Conservation (phyloP, 2,888 invertebrate species). For the Cephus sareptanus region DNA sequence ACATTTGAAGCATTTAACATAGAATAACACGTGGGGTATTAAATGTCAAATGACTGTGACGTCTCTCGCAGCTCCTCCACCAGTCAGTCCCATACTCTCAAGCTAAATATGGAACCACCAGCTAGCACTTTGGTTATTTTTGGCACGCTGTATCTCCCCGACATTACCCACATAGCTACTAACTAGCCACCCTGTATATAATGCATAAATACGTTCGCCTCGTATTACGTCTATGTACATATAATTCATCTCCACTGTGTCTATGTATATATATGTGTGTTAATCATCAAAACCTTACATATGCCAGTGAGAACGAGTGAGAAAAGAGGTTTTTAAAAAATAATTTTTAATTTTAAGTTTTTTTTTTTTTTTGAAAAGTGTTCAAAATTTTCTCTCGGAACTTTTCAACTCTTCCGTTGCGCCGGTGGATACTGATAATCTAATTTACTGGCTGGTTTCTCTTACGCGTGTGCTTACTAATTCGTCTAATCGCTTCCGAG, state of each 20-base stretch:
- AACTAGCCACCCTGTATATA: slow-evolving; percentile 18
- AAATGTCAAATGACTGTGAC: slow-evolving; percentile 36
- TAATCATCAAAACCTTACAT: not conserved
- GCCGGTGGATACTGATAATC: not conserved
- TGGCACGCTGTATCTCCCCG: slow-evolving; percentile 35
- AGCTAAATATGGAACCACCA: slow-evolving; percentile 50
- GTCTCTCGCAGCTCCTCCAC: slow-evolving; percentile 17
- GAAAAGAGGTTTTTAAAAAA: not conserved
- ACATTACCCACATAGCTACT: slow-evolving; percentile 18
- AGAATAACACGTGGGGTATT: slow-evolving; percentile 36
- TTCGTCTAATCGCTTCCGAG: not conserved
- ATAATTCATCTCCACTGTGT: slow-evolving; percentile 18
- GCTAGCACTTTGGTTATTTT: slow-evolving; percentile 42
- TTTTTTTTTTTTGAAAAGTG: too few species aligned
- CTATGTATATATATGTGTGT: too few species aligned
- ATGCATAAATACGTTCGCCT: slow-evolving; percentile 1
- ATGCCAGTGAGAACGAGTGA: not conserved
- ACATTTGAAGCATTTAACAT: not conserved
- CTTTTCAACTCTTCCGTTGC: too few species aligned
- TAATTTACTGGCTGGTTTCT: not conserved
- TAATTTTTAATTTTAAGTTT: not conserved
- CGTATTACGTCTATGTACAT: slow-evolving; percentile 18
- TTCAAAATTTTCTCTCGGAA: not conserved
- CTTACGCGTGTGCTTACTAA: not conserved
- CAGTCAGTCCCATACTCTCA: slow-evolving; percentile 33